Evolutionary conservation across 2,797 vertebrate species (phyloP).

Genomic region (Platyrinchus mystaceus): DNA sequence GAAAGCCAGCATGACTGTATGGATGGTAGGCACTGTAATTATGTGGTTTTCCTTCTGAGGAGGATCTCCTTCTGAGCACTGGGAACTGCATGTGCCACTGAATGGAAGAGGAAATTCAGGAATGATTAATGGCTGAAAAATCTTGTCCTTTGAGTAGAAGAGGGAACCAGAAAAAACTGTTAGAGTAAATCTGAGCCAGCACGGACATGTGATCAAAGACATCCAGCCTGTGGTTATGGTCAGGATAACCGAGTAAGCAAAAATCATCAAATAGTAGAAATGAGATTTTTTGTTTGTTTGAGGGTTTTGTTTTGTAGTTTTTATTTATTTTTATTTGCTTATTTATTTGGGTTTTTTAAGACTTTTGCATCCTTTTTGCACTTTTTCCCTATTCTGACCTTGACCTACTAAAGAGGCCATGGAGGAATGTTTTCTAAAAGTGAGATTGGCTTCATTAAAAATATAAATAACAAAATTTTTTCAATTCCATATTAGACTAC

Average conservation of each 20-base stretch:
- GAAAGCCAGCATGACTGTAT: not conserved
- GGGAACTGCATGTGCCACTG: not conserved
- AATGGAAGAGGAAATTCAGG: not conserved
- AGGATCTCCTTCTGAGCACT: not conserved
- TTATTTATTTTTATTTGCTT: not conserved
- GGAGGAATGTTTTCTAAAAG: not conserved
- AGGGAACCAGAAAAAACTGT: not conserved
- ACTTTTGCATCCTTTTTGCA: not conserved
- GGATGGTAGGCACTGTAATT: not conserved
- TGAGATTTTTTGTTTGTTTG: fast-evolving
- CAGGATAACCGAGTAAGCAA: not conserved
- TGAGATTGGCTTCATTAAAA: not conserved
- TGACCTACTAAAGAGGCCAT: not conserved
- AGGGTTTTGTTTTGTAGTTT: fast-evolving
- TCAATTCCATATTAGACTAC: not conserved
- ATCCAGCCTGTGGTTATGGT: not conserved
- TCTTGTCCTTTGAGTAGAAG: not conserved
- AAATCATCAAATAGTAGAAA: not conserved
- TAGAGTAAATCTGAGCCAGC: not conserved
- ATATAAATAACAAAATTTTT: not conserved
- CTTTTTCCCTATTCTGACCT: not conserved
- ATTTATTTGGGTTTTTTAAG: not conserved
- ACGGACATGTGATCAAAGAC: not conserved
- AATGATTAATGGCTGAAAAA: not conserved
- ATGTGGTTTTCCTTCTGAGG: not conserved